Base-by-base conservation (phyloP, 2,797 vertebrate species). In the Myotis myotis region DNA sequence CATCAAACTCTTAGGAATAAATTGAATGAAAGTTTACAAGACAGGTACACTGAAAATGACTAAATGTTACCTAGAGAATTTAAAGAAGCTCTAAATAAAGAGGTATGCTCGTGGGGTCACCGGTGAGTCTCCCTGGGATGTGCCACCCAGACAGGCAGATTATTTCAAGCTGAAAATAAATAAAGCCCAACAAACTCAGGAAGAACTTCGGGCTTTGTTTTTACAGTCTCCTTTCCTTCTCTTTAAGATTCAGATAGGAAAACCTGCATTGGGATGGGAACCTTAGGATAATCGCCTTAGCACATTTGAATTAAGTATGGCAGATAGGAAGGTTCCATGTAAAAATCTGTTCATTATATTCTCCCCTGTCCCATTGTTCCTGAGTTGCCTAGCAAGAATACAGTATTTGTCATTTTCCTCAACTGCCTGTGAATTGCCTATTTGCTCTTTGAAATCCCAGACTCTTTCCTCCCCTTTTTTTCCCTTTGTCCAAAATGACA, bases 81-180 rank as follows among this genome's bases (percentile, higher is more conserved):
- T 25, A 33, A 94, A 86, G 30, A 72, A 94, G 49, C 53, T 30
- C 47, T 83, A 87, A 36, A 76, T 57, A 95, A 92, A 85, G 12
- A 81, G 19, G 78, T 51, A 49, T 25, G 20, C 47, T 66, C 10
- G 0, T 0, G 19, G 57, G 30, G 44, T 83, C n/a, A 25, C 5
- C 0, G n/a, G n/a, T 2, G 13, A 33, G n/a, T 51, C 13, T 49
- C 22, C 12, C 30, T 49, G 62, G 81, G 44, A 51, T 68, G 44
- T 49, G 20, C 81, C 80, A 83, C 5, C 19, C 44, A 7, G 62
- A 60, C 62, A 49, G 17, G 30, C 60, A 49, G 44, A 66, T 49
- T 25, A 49, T 83, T 83, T 83, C 30, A 68, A 83, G n/a, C n/a
- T 51, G n/a, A 66, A 83, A 68, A 83, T 3, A 83, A 83, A 49